A percentile compares a stretch with the other conserved stretches of the same genome.
Conservation (phyloP, 1,140 invertebrate species). For the Tetragnatha versicolor region DNA sequence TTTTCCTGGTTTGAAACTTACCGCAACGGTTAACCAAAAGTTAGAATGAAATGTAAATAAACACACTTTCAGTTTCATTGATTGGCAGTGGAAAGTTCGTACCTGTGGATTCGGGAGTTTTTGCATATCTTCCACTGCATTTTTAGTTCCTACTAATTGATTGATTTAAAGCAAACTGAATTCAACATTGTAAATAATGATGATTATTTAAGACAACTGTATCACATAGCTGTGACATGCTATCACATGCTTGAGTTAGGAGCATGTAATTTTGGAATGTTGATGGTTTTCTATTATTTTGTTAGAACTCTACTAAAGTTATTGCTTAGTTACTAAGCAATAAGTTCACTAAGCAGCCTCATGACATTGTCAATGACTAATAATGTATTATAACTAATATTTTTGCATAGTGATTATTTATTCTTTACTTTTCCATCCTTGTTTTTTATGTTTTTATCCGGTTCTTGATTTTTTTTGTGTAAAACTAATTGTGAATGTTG, state of each 20-base stretch:
- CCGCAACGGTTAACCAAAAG: no score
- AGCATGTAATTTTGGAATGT: conserved; percentile 33
- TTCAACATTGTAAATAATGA: not conserved
- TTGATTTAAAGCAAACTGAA: not conserved
- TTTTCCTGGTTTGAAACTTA: not conserved
- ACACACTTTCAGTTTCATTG: conserved; percentile 19
- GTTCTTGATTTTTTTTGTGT: not conserved
- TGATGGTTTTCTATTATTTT: conserved; percentile 9
- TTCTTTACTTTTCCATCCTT: conserved; percentile 21
- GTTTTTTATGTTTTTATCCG: conserved; percentile 7
- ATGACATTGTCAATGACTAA: conserved; percentile 7
- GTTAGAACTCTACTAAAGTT: conserved; percentile 1
- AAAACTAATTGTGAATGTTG: conserved; percentile 27
- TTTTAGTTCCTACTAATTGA: conserved; percentile 42
- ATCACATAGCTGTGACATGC: not conserved
- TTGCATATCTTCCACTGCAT: conserved; percentile 16
- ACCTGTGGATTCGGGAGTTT: conserved; percentile 35
- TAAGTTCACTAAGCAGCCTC: conserved; percentile 5
- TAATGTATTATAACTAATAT: not conserved
- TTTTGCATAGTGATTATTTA: conserved; percentile 31
- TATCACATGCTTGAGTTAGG: not conserved
- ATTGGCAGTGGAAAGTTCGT: conserved; percentile 28
- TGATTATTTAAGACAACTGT: not conserved
- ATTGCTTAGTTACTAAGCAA: no score
- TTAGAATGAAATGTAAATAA: not conserved